Evolutionary conservation across 2,113 vertebrate species (phyloP), one percentile per base, ranked within the genome.

Genomic region (Siniperca chuatsi): DNA sequence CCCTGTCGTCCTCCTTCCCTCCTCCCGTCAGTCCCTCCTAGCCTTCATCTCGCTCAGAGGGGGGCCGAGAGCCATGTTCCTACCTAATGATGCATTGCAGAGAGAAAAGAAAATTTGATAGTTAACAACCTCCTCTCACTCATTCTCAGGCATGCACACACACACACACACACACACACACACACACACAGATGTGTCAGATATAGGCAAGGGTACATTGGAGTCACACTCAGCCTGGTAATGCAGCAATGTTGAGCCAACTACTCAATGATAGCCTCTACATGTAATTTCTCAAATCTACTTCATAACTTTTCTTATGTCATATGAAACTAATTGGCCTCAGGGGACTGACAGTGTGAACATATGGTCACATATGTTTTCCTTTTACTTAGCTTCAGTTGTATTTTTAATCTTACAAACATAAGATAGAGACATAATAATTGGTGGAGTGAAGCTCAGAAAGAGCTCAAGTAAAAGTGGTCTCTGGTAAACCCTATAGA

Each of bases 51-150:
- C 11, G 65, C 89, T 85, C 82, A 61, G 77, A 87, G 88, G 82
- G 87, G 82, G 86, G 78, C 78, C 21, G 50, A 67, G 66, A 86
- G 79, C 86, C 79, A 83, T 90, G 89, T 91, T 90, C 88, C 85
- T 88, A 84, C 86, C 87, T 90, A 92, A 93, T 92, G 89, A 92
- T 92, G 90, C 91, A 88, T 85, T 78, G 86, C 93, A 50, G 60
- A 82, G 74, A 88, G 81, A 71, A 81, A 70, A 85, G 61, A 81
- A 77, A 79, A 88, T 82, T 42, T 90, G 90, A 91, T 88, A 87
- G 85, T 86, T 88, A 88, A 87, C 85, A 92, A 72, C 70, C 70
- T 75, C 65, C 50, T 78, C 67, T 86, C 35, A 15, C 58, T 77
- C 60, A 37, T 78, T 77, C 60, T 72, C 55, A 70, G 48, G 2